Conservation (phyloP, 2,888 invertebrate species). For the Escarpia spicata region DNA sequence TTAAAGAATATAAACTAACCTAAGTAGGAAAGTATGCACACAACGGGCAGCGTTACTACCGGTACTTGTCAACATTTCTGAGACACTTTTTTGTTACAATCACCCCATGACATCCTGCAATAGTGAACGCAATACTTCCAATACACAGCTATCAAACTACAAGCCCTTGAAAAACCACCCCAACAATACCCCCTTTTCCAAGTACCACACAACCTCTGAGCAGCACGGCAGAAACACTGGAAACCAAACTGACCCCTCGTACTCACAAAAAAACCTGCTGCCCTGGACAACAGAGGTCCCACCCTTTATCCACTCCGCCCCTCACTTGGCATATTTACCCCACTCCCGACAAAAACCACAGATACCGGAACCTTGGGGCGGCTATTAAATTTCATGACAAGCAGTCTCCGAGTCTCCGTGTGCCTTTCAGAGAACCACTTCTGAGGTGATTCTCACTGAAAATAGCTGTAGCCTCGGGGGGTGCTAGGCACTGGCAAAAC, state of each 20-base stretch:
- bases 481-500: background rate
- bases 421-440: background rate
- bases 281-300: background rate
- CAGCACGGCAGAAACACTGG: background rate
- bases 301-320: background rate
- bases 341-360: background rate
- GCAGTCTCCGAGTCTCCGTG: background rate
- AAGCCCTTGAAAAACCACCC: background rate
- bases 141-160: background rate
- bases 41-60: background rate
- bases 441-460: background rate
- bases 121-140: background rate
- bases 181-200: constrained; percentile 1
- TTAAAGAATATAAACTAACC: background rate
- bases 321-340: background rate
- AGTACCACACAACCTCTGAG: background rate
- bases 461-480: background rate
- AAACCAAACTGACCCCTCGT: background rate
- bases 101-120: background rate
- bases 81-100: background rate
- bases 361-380: background rate
- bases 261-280: background rate
- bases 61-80: background rate
- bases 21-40: background rate
- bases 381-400: background rate